Evolutionary conservation across 2,797 vertebrate genomes (phyloP).

Genomic region (Poeciliopsis paucimaculata): DNA sequence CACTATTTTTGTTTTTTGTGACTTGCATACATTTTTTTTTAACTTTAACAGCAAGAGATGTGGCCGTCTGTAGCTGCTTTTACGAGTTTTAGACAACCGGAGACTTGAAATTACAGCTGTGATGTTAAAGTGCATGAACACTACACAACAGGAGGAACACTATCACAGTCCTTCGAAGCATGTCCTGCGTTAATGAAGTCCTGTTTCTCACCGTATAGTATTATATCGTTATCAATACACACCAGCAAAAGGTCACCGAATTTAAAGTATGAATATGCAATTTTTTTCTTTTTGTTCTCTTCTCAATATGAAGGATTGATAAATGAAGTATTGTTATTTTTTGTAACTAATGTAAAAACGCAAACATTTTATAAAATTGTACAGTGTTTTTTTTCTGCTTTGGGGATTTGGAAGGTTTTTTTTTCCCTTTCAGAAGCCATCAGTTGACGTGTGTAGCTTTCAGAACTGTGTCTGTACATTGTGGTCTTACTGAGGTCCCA

Average conservation of each 20-base stretch:
- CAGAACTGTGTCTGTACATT: slow-evolving; percentile 74
- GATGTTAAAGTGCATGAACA: slow-evolving; percentile 42
- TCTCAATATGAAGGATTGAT: slow-evolving; percentile 94
- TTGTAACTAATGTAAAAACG: slow-evolving; percentile 99
- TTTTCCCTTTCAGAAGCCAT: slow-evolving; percentile 70
- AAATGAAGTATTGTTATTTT: slow-evolving; percentile 98
- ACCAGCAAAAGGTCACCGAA: slow-evolving; percentile 92
- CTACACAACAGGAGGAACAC: slow-evolving; percentile 51
- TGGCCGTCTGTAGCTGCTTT: slow-evolving; percentile 10
- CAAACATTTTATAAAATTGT: slow-evolving; percentile 99
- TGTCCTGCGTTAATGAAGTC: slow-evolving; percentile 69
- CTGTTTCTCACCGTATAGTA: slow-evolving; percentile 90
- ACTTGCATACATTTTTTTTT: not conserved
- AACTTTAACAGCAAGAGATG: not conserved
- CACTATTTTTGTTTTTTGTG: not conserved
- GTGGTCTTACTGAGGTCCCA: slow-evolving; percentile 75
- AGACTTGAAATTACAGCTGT: slow-evolving; percentile 31
- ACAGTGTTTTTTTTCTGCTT: slow-evolving; percentile 88
- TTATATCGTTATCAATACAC: slow-evolving; percentile 87
- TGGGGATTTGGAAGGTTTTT: slow-evolving; percentile 45
- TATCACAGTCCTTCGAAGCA: slow-evolving; percentile 54
- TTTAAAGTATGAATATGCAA: slow-evolving; percentile 88
- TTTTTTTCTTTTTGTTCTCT: slow-evolving; percentile 71
- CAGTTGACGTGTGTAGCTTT: slow-evolving; percentile 75
- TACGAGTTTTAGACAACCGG: slow-evolving; percentile 22